Conservation (phyloP, 2,113 vertebrate genomes). For the Scalopus aquaticus region DNA sequence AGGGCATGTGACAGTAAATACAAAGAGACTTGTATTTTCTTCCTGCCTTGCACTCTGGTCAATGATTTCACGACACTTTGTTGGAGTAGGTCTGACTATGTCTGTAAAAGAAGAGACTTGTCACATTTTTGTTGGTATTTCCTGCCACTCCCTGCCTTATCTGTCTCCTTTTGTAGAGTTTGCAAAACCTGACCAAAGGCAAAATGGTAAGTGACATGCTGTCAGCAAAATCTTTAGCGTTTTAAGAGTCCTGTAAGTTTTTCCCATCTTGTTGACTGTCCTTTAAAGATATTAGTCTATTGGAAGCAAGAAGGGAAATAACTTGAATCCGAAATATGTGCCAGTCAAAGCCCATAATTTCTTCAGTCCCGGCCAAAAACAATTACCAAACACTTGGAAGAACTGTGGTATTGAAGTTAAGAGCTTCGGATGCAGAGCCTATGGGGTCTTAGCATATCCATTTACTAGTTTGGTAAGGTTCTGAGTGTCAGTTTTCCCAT, state of each 20-base stretch:
- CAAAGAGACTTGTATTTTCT: neutral
- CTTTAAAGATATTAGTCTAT: constrained; percentile 14
- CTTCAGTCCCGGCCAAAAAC: neutral
- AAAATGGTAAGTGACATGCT: neutral
- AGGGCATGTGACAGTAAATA: neutral
- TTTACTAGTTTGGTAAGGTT: neutral
- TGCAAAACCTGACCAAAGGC: neutral
- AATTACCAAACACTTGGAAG: neutral
- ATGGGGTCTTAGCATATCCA: neutral
- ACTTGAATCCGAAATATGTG: neutral
- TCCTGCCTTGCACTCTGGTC: neutral
- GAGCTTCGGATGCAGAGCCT: neutral
- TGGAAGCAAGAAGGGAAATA: neutral
- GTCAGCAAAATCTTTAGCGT: neutral
- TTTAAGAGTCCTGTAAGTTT: neutral
- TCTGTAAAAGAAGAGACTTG: neutral
- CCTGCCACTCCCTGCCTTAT: neutral
- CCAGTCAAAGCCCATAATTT: neutral
- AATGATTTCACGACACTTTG: neutral
- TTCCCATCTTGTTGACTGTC: neutral
- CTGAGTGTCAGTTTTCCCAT: neutral
- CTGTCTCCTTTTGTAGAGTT: neutral
- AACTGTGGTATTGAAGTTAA: neutral
- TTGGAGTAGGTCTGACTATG: neutral
- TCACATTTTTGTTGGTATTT: neutral